Percentiles rank a stretch among this genome's conserved stretches.
phyloP scores from a whole-genome alignment of 2,888 invertebrate species.

The Macroteleia sp. region DNA sequence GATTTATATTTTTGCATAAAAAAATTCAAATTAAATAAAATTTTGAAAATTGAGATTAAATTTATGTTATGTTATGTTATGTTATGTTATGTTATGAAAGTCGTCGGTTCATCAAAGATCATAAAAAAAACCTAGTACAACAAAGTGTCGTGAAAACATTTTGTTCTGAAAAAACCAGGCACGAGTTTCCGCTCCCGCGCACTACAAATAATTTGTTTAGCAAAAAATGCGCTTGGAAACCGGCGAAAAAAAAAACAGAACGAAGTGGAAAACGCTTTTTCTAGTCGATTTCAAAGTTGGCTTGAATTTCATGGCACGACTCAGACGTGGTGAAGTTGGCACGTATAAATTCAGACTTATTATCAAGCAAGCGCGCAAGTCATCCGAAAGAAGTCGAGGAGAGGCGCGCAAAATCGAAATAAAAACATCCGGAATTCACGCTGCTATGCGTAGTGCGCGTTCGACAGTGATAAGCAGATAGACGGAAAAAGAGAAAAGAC shows the following conservation, averaged over 20 bases:
- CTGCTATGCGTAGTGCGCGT: slow-evolving; percentile 46
- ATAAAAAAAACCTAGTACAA: too few species aligned
- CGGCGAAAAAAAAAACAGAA: slow-evolving; percentile 16
- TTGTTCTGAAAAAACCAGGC: background rate
- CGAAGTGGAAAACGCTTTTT: slow-evolving; percentile 45
- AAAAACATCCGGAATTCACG: slow-evolving; percentile 63
- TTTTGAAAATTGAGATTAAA: too few species aligned
- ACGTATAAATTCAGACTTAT: slow-evolving; percentile 65
- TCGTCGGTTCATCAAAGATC: too few species aligned
- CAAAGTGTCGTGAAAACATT: background rate
- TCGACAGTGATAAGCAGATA: slow-evolving; percentile 51
- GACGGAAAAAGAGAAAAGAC: slow-evolving; percentile 35
- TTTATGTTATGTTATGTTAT: too few species aligned
- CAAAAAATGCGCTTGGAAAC: slow-evolving; percentile 16
- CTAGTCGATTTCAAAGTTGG: slow-evolving; percentile 59
- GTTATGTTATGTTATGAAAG: too few species aligned
- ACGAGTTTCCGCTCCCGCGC: background rate
- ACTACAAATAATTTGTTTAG: slow-evolving; percentile 42
- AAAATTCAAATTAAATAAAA: too few species aligned
- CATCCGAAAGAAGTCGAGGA: slow-evolving; percentile 60
- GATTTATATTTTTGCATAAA: too few species aligned
- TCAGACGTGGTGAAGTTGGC: slow-evolving; percentile 57
- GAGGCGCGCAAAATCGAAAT: slow-evolving; percentile 58
- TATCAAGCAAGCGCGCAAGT: slow-evolving; percentile 57
- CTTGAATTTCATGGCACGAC: slow-evolving; percentile 53